Conservation (phyloP, 2,113 vertebrate species). For the Eublepharis macularius region DNA sequence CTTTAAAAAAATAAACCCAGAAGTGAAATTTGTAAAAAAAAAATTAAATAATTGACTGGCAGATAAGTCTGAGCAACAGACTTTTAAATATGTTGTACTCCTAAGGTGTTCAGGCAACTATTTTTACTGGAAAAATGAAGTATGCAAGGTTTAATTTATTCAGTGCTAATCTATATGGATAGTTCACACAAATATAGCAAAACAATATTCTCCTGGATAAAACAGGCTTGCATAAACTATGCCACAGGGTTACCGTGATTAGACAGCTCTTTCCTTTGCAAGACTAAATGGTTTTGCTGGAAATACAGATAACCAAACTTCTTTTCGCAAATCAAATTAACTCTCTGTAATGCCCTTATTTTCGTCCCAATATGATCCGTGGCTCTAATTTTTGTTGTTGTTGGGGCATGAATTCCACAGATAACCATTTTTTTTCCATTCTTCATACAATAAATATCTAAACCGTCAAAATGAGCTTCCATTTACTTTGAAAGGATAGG, state of each 20-base stretch:
- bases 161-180: not conserved
- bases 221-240: conserved; percentile 7
- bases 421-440: not conserved
- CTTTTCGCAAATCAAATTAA: conserved; percentile 36
- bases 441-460: conserved; percentile 11
- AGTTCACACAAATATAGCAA: conserved; percentile 8
- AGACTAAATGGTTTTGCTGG: conserved; percentile 18
- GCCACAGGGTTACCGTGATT: not conserved
- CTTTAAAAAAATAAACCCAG: not conserved
- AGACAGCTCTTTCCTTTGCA: not conserved
- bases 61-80: conserved; percentile 18
- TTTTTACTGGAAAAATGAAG: conserved; percentile 28
- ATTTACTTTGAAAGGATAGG: conserved; percentile 8
- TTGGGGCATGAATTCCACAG: not conserved
- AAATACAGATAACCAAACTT: not conserved
- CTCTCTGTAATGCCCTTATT: not conserved
- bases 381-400: not conserved
- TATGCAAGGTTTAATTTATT: not conserved
- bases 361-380: not conserved
- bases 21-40: not conserved
- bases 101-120: conserved; percentile 4
- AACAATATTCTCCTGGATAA: not conserved
- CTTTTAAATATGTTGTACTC: not conserved
- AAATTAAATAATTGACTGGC: not conserved
- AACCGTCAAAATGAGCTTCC: conserved; percentile 34